Percentiles rank a stretch among this genome's conserved stretches.
Conservation (phyloP, 23 tunicate species). For the Trididemnum nubilum region DNA sequence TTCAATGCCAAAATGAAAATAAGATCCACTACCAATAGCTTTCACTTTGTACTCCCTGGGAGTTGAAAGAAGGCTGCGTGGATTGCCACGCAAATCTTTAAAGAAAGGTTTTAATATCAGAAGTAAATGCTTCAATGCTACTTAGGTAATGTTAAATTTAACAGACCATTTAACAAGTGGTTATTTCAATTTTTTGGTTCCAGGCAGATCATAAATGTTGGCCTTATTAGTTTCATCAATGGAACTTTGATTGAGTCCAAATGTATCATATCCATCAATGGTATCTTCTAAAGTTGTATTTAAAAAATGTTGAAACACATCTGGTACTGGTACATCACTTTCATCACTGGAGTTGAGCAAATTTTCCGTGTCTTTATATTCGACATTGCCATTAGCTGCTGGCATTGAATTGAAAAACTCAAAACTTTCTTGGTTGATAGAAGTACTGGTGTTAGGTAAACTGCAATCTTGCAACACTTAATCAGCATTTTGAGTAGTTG, state of each 20-base stretch:
- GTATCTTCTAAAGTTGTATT: neutral
- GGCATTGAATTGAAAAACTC: neutral
- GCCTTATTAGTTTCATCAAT: neutral
- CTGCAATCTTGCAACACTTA: neutral
- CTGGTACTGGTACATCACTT: neutral
- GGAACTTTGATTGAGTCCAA: neutral
- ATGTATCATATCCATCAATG: neutral
- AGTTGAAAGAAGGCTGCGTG: slow-evolving; percentile 20
- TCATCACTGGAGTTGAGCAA: neutral
- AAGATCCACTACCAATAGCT: slow-evolving; percentile 14
- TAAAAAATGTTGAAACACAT: neutral
- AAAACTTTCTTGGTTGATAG: neutral
- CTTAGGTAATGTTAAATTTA: slow-evolving; percentile 3
- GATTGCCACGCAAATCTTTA: slow-evolving; percentile 3
- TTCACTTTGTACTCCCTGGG: slow-evolving; percentile 1
- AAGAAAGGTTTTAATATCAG: neutral
- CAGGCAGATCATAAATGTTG: neutral
- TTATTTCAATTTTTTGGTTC: neutral
- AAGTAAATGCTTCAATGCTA: slow-evolving; percentile 3
- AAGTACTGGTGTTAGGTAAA: neutral
- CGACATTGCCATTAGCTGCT: neutral
- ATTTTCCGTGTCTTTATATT: neutral
- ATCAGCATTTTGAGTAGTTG: neutral
- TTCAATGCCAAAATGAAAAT: slow-evolving; percentile 32
- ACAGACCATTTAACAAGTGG: slow-evolving; percentile 5